A percentile compares a stretch with the other conserved stretches of the same genome.
Evolutionary conservation across 2,888 invertebrate species (phyloP).

Genomic region (Amaurobius ferox): DNA sequence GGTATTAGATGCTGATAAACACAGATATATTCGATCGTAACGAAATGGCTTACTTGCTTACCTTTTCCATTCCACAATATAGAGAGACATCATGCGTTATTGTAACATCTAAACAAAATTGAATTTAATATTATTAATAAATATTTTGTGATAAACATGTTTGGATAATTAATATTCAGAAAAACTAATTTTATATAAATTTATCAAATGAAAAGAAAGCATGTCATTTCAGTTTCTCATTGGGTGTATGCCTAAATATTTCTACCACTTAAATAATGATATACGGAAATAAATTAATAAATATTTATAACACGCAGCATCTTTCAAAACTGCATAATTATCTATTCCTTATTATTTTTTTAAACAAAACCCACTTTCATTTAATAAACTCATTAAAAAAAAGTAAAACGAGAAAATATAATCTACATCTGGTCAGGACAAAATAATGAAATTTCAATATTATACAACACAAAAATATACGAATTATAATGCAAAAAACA

Average conservation of each 20-base stretch:
- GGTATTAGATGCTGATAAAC: too few relatives aligned
- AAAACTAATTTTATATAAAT: not conserved
- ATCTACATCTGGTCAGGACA: not conserved
- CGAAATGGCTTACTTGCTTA: too few relatives aligned
- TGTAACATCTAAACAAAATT: too few relatives aligned
- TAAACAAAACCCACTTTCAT: not conserved
- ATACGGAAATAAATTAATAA: not conserved
- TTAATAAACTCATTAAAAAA: not conserved
- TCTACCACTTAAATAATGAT: not conserved
- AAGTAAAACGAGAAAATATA: not conserved
- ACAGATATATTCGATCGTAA: too few relatives aligned
- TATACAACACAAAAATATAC: not conserved
- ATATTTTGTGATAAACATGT: too few relatives aligned
- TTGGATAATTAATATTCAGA: too few relatives aligned
- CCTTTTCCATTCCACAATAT: too few relatives aligned
- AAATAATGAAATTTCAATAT: slow-evolving; percentile 29
- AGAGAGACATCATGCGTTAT: too few relatives aligned
- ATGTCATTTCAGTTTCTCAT: not conserved
- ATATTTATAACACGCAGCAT: not conserved
- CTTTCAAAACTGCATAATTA: not conserved
- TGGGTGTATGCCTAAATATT: not conserved
- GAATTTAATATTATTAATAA: too few relatives aligned
- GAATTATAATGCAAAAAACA: not conserved
- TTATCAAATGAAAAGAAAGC: not conserved
- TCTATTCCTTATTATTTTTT: not conserved